Percentiles rank a stretch among this genome's conserved stretches.
These are phyloP conservation scores for Leptogaster cylindrica DNA, from an alignment of 2,888 invertebrate species.

Conservation along the genomic window DNA sequence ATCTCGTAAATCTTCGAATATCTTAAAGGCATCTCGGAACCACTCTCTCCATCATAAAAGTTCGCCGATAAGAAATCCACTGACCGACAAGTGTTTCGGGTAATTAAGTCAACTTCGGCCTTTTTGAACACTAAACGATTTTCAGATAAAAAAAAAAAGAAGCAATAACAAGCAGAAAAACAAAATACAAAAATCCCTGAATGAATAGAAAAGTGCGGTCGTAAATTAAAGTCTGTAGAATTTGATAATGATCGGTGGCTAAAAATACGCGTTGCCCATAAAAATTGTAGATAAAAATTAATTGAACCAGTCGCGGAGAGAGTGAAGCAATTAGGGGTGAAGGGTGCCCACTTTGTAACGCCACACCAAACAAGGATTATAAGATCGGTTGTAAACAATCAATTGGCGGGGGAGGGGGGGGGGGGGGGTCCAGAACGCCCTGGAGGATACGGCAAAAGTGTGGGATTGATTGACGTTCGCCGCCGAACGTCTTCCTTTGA, in stretches of 20 bases:
- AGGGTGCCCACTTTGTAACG: too few species aligned
- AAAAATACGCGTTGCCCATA: too few species aligned
- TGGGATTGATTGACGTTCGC: slow-evolving; percentile 26
- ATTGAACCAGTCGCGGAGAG: too few species aligned
- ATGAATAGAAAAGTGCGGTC: slow-evolving; percentile 5
- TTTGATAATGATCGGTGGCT: too few species aligned
- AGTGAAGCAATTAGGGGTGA: background rate
- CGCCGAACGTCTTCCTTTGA: slow-evolving; percentile 7
- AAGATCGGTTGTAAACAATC: background rate
- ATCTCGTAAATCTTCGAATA: too few species aligned
- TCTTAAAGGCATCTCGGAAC: background rate
- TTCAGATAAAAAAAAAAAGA: background rate
- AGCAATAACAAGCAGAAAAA: background rate
- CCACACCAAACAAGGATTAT: too few species aligned
- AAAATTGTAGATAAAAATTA: too few species aligned
- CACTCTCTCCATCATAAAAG: background rate
- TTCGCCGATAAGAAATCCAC: slow-evolving; percentile 2
- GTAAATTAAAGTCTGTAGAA: slow-evolving; percentile 2
- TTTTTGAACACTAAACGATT: background rate
- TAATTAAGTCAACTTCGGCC: slow-evolving; percentile 16
- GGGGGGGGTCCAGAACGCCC: slow-evolving; percentile 7
- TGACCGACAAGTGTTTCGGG: slow-evolving; percentile 9
- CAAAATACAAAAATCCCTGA: slow-evolving; percentile 13
- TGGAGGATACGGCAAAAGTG: too few species aligned
- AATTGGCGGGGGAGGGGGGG: background rate